Percentiles rank a stretch among this genome's conserved stretches.
Evolutionary conservation across 2,113 vertebrate genomes (phyloP).

Genomic region (Willisornis vidua): DNA sequence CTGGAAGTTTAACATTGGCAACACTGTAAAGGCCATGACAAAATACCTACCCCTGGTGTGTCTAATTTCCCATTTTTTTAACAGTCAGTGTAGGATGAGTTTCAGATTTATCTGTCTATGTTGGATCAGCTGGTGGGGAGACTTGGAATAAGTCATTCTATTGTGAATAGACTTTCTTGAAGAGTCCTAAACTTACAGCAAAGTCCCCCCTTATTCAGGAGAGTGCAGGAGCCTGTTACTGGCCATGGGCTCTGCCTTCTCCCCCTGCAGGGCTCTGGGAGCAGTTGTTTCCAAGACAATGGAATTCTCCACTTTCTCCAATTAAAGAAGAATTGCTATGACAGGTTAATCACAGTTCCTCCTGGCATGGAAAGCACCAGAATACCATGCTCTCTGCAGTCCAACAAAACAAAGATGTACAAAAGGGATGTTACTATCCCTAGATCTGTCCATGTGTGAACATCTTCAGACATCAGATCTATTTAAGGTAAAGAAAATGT

Average conservation of each 20-base stretch:
- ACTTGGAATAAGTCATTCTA: background rate
- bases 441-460: background rate
- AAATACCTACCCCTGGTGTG: background rate
- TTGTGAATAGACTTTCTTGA: background rate
- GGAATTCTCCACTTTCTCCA: background rate
- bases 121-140: background rate
- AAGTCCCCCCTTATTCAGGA: background rate
- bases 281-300: background rate
- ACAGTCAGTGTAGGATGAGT: background rate
- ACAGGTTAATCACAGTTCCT: background rate
- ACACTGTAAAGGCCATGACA: background rate
- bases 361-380: background rate
- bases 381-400: background rate
- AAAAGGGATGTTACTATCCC: background rate
- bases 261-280: background rate
- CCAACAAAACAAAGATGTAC: background rate
- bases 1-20: background rate
- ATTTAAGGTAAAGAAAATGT: background rate
- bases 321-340: background rate
- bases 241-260: background rate
- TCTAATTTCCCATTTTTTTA: background rate
- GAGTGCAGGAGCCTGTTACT: background rate
- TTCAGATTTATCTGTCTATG: background rate
- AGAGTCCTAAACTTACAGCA: accelerated
- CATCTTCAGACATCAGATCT: background rate